Evolutionary conservation across 2,797 vertebrate genomes (phyloP).

Genomic region (Sarcophilus harrisii): DNA sequence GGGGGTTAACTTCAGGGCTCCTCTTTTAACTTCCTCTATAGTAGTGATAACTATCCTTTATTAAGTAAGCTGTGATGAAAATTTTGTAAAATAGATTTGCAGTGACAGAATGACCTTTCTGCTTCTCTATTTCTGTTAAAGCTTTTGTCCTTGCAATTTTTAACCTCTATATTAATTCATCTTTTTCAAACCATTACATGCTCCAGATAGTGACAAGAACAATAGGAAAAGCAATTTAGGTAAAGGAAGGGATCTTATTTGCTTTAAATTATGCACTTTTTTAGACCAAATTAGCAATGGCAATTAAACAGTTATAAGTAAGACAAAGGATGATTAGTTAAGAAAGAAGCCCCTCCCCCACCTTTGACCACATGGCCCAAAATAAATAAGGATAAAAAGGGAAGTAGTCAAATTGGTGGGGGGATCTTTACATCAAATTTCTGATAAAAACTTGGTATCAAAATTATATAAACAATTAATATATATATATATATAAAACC

Average conservation of each 20-base stretch:
- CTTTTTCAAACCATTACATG: slow-evolving; percentile 30
- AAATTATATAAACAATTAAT: neutral
- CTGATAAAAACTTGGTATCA: neutral
- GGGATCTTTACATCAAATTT: neutral
- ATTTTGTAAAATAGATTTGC: slow-evolving; percentile 50
- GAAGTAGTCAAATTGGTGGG: neutral
- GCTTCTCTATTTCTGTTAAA: neutral
- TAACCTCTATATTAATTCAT: neutral
- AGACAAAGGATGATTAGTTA: neutral
- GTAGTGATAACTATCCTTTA: slow-evolving; percentile 2
- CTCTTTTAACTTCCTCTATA: slow-evolving; percentile 3
- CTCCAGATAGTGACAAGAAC: slow-evolving; percentile 41
- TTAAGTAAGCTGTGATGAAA: slow-evolving; percentile 33
- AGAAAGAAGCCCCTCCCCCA: neutral
- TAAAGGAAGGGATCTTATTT: slow-evolving; percentile 41
- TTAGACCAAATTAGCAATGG: slow-evolving; percentile 35
- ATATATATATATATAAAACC: neutral
- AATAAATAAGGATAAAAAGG: neutral
- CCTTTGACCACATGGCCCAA: slow-evolving; percentile 3
- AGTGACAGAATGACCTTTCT: slow-evolving; percentile 1
- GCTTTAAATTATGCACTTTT: slow-evolving; percentile 31
- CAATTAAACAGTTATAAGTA: slow-evolving; percentile 36
- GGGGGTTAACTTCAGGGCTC: neutral
- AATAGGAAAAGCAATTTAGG: slow-evolving; percentile 28
- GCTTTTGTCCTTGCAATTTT: neutral